Evolutionary conservation across 2,888 invertebrate genomes (phyloP).

Genomic region (Scaptomyza cyrtandrae): DNA sequence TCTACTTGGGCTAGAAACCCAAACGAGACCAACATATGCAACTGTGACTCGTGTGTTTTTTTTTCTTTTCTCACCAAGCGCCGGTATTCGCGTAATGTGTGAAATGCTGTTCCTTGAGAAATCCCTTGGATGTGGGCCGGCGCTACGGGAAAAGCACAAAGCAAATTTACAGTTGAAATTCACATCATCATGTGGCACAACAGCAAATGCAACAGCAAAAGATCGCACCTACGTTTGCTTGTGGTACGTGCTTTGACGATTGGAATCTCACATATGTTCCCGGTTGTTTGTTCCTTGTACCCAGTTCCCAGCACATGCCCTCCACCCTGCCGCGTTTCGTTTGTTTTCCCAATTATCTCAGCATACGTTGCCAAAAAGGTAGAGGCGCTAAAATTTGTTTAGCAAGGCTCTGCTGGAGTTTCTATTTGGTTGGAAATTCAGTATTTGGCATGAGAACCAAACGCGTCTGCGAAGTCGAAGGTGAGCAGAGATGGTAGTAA

Average conservation of each 20-base stretch:
- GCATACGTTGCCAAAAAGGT: slow-evolving; percentile 55
- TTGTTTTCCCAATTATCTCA: slow-evolving; percentile 63
- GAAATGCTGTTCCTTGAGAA: slow-evolving; percentile 60
- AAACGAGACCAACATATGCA: slow-evolving; percentile 66
- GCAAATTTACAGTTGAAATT: slow-evolving; percentile 38
- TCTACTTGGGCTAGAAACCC: slow-evolving; percentile 6
- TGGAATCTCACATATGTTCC: slow-evolving; percentile 49
- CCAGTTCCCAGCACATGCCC: slow-evolving; percentile 17
- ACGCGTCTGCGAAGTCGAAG: slow-evolving; percentile 60
- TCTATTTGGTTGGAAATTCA: slow-evolving; percentile 25
- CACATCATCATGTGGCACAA: slow-evolving; percentile 75
- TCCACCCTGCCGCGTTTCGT: slow-evolving; percentile 40
- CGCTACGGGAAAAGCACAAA: slow-evolving; percentile 77
- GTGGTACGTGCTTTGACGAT: slow-evolving; percentile 62
- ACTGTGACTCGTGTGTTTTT: slow-evolving; percentile 69
- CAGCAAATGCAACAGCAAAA: slow-evolving; percentile 26
- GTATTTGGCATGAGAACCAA: slow-evolving; percentile 21
- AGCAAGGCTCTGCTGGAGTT: slow-evolving; percentile 55
- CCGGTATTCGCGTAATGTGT: slow-evolving; percentile 62
- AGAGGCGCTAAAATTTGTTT: slow-evolving; percentile 70
- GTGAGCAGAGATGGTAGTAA: slow-evolving; percentile 47
- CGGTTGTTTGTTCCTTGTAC: slow-evolving; percentile 14
- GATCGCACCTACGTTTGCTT: slow-evolving; percentile 70
- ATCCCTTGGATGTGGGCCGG: slow-evolving; percentile 62
- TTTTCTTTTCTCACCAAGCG: slow-evolving; percentile 54